A percentile compares a stretch with the other conserved stretches of the same genome.
Conservation (phyloP, 2,888 invertebrate species). For the Coelopa pilipes region DNA sequence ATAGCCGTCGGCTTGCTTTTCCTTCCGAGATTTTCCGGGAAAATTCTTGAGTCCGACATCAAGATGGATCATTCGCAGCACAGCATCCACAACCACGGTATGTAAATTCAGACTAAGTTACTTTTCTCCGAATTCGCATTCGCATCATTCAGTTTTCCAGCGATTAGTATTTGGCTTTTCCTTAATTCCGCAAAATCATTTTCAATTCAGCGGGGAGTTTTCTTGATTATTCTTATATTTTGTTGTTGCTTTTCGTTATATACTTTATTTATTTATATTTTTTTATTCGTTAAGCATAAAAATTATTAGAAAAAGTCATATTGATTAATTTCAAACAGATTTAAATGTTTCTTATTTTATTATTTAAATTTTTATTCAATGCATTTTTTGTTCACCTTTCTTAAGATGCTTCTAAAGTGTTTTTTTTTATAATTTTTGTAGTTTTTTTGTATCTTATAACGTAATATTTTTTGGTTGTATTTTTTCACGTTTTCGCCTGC, state of each 20-base stretch:
- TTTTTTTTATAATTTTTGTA: too few relatives aligned
- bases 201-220: too few relatives aligned
- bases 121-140: neutral
- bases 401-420: neutral
- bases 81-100: constrained; percentile 57
- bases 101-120: constrained; percentile 39
- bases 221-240: too few relatives aligned
- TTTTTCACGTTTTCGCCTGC: too few relatives aligned
- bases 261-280: too few relatives aligned
- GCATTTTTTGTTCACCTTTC: neutral
- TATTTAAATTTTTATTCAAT: neutral
- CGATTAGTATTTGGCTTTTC: too few relatives aligned
- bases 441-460: neutral
- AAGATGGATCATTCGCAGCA: constrained; percentile 64
- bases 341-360: neutral
- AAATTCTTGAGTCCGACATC: neutral
- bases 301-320: too few relatives aligned
- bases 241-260: constrained; percentile 36
- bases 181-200: too few relatives aligned
- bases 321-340: too few relatives aligned
- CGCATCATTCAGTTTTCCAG: too few relatives aligned
- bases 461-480: too few relatives aligned
- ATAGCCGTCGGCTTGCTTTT: neutral
- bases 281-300: too few relatives aligned
- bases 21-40: constrained; percentile 6